Base-by-base conservation (phyloP, 2,888 invertebrate species). In the Agrochola circellaris region DNA sequence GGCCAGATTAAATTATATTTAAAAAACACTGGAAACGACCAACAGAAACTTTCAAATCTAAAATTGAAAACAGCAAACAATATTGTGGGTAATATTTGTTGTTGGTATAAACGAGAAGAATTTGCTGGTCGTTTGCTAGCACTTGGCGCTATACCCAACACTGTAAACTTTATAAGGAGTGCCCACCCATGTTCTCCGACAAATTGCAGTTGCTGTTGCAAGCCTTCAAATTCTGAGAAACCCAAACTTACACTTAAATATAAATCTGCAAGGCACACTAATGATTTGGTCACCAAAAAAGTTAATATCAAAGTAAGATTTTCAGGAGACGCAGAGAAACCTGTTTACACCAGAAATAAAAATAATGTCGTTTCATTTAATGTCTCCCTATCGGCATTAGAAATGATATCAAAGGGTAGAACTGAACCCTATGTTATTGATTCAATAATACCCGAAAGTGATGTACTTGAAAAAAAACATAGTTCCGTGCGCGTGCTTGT, bases 31-130 rank as follows among this genome's bases (percentile, higher is more conserved):
- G 54, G 3, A 62, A 54, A 48, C n/a, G 56, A 58, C n/a, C 17
- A 13, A 38, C 17, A 0, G 17, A 38, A 48, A 15, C 23, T 54
- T 7, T 13, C 11, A 34, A 54, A 62, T 11, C 13, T 61, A 13
- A 42, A 13, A 8, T 30, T 58, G 9, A 38, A 62, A 61, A 38
- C 51, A 3, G 11, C 15, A n/a, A 58, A 70, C 15, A 75, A 72
- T 51, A 60, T 84, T 6, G 26, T 65, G 11, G 72, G 38, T 38
- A 9, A 74, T 42, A 78, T 87, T 68, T 91, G 92, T 82, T 92
- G 92, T 81, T 92, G 92, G 92, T 87, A 81, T 78, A 83, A 72
- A 51, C 87, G 90, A 17, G 87, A 92, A 83, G 79, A 82, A 13
- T 56, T 89, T 62, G 77, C 89, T 51, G 48, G 34, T 6, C 74